These are phyloP conservation scores for Gallirallus australis DNA, from an alignment of 2,797 vertebrate genomes.

Conservation along the genomic window DNA sequence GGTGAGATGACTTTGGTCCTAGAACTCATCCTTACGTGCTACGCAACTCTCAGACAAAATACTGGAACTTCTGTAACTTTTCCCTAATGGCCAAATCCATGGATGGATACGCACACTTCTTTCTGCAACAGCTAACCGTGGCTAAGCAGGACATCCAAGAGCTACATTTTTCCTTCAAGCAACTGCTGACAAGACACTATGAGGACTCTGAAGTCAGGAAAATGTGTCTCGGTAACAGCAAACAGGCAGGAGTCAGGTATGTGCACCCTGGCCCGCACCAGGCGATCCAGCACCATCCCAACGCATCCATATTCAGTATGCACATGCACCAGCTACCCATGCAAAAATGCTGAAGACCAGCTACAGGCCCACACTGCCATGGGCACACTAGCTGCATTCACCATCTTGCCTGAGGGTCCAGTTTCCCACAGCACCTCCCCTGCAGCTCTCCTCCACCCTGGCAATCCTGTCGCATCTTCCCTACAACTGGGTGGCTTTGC, in stretches of 20 bases:
- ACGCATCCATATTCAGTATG: accelerated
- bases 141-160: not conserved
- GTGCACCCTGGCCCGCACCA: too few species aligned
- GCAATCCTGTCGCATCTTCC: not conserved
- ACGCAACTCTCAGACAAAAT: not conserved
- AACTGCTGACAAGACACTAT: not conserved
- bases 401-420: accelerated
- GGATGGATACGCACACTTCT: accelerated
- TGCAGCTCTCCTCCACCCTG: not conserved
- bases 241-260: not conserved
- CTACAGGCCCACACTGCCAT: not conserved
- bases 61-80: accelerated
- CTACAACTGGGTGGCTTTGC: not conserved
- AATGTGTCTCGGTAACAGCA: not conserved
- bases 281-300: not conserved
- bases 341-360: not conserved
- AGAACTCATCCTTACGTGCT: not conserved
- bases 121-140: not conserved
- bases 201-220: not conserved
- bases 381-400: accelerated
- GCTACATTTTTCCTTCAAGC: not conserved
- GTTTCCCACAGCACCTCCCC: not conserved
- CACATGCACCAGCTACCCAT: not conserved
- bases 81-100: not conserved
- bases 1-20: not conserved